Conservation (phyloP, 2,888 invertebrate species). For the Lacanobia oleracea region DNA sequence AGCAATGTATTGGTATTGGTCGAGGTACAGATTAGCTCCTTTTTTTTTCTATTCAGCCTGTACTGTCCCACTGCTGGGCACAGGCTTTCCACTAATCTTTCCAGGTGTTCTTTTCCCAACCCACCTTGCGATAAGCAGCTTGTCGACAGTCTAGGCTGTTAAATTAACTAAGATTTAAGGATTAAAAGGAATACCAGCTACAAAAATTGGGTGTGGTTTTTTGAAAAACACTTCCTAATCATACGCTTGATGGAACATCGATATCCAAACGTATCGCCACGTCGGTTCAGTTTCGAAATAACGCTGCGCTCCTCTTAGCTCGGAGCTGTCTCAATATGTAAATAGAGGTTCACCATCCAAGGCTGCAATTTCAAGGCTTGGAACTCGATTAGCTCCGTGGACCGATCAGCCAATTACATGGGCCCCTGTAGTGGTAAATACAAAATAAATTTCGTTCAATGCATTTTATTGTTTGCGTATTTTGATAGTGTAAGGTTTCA, state of each 20-base stretch:
- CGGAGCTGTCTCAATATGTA: conserved; percentile 46
- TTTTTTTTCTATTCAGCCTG: too few species aligned
- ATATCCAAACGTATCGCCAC: not conserved
- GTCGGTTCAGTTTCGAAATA: conserved; percentile 28
- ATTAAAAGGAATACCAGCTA: not conserved
- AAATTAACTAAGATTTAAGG: not conserved
- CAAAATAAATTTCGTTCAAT: conserved; percentile 20
- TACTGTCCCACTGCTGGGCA: too few species aligned
- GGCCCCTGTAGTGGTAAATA: conserved; percentile 17
- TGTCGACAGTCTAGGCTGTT: too few species aligned
- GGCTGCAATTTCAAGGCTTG: conserved; percentile 45
- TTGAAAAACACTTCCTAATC: not conserved
- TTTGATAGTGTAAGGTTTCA: not conserved
- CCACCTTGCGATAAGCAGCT: too few species aligned
- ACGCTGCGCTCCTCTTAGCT: not conserved
- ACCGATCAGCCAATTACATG: conserved; percentile 47
- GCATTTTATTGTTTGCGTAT: not conserved
- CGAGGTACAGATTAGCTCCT: too few species aligned
- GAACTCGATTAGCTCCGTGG: conserved; percentile 43
- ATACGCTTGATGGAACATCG: not conserved
- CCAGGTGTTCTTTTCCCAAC: too few species aligned
- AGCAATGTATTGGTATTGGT: too few species aligned
- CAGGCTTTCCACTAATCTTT: too few species aligned
- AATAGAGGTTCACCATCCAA: conserved; percentile 46
- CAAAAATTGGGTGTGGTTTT: not conserved